A percentile compares a stretch with the other conserved stretches of the same genome.
Evolutionary conservation across 2,888 invertebrate species (phyloP).

Genomic region (Magallana nippona): DNA sequence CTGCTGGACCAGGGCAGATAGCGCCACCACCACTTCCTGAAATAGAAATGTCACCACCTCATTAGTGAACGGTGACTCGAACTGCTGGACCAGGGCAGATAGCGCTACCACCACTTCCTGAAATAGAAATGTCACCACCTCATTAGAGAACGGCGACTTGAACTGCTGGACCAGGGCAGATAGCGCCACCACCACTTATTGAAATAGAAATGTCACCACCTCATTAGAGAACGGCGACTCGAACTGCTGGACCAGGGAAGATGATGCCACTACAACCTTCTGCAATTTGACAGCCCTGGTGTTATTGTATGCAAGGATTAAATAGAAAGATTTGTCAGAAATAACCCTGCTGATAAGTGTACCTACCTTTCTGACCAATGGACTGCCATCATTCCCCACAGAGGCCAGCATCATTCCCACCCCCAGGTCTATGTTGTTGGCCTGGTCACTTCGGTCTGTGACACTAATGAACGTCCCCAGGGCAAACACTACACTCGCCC

Average conservation of each 20-base stretch:
- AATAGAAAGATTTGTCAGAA: too few species aligned
- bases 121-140: constrained; percentile 69
- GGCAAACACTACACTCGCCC: constrained; percentile 96
- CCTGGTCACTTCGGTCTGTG: constrained; percentile 91
- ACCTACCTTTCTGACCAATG: constrained; percentile 73
- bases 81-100: constrained; percentile 88
- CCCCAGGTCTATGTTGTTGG: constrained; percentile 94
- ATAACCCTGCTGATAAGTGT: too few species aligned
- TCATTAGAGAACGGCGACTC: constrained; percentile 71
- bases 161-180: constrained; percentile 88
- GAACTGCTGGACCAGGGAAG: constrained; percentile 87
- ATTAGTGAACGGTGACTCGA: constrained; percentile 75
- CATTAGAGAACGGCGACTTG: constrained; percentile 76
- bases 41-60: constrained; percentile 19
- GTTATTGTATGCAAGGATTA: too few species aligned
- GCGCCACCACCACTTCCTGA: constrained; percentile 89
- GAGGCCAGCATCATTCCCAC: constrained; percentile 93
- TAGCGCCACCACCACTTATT: constrained; percentile 90
- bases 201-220: constrained; percentile 37
- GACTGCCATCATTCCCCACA: constrained; percentile 87
- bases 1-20: constrained; percentile 88
- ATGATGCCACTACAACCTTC: constrained; percentile 91
- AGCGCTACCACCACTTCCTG: constrained; percentile 88
- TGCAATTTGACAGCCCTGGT: constrained; percentile 55
- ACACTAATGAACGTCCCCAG: constrained; percentile 95